Evolutionary conservation across 1,140 invertebrate genomes (phyloP).

Genomic region (Leptoteleia sp.): DNA sequence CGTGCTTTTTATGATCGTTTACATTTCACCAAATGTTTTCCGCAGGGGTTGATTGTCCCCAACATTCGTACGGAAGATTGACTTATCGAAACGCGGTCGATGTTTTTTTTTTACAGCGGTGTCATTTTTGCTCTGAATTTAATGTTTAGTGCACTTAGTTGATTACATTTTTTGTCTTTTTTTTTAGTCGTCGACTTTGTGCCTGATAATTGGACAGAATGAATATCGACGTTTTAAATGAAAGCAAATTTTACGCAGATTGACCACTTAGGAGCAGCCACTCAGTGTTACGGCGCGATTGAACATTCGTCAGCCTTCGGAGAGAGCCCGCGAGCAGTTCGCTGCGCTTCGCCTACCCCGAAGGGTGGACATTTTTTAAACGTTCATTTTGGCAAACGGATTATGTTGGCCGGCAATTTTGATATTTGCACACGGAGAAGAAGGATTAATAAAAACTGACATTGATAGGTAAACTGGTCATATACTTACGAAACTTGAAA

Average conservation of each 20-base stretch:
- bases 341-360: too few species aligned
- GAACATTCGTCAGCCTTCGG: too few species aligned
- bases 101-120: not conserved
- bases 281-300: not conserved
- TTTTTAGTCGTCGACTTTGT: slow-evolving; percentile 16
- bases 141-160: slow-evolving; percentile 31
- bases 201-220: slow-evolving; percentile 37
- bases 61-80: slow-evolving; percentile 2
- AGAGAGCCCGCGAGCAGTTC: too few species aligned
- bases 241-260: slow-evolving; percentile 29
- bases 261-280: slow-evolving; percentile 24
- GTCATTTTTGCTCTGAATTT: slow-evolving; percentile 18
- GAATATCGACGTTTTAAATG: slow-evolving; percentile 30
- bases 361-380: too few species aligned
- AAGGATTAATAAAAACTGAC: too few species aligned
- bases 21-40: not conserved
- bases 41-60: not conserved
- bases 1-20: not conserved
- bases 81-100: not conserved
- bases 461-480: too few species aligned
- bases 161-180: too few species aligned
- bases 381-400: too few species aligned
- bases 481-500: too few species aligned
- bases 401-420: too few species aligned
- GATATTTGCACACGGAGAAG: too few species aligned